Percentiles rank a stretch among this genome's conserved stretches.
These are phyloP conservation scores for Anoplopoma fimbria DNA, from an alignment of 2,113 vertebrate genomes.

Conservation along the genomic window DNA sequence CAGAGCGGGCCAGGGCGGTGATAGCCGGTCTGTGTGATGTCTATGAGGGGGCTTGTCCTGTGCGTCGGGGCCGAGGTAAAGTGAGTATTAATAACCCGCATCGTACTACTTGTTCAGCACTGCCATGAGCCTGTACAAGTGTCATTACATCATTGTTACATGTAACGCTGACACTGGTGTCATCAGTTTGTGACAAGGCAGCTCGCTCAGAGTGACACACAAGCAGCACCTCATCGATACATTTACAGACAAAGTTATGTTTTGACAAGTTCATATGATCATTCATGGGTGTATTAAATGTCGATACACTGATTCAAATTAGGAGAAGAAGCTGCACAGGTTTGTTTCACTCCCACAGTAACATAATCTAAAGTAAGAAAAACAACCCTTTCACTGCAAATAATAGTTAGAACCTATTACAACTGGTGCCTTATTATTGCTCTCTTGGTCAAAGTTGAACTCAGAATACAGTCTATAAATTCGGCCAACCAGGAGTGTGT, in stretches of 20 bases:
- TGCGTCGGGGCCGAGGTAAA: conserved; percentile 43
- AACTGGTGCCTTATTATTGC: too few species aligned
- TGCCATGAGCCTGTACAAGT: conserved; percentile 34
- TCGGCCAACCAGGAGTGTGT: not conserved
- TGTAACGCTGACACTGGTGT: conserved; percentile 51
- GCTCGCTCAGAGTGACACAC: conserved; percentile 16
- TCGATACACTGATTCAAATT: not conserved
- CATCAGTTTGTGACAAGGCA: conserved; percentile 46
- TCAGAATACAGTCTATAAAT: not conserved
- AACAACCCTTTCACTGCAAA: not conserved
- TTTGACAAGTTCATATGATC: not conserved
- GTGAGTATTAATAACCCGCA: conserved; percentile 55
- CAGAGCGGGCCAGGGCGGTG: conserved; percentile 58
- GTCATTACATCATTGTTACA: conserved; percentile 65
- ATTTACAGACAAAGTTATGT: not conserved
- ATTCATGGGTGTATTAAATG: not conserved
- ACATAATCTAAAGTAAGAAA: not conserved
- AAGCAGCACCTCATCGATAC: not conserved
- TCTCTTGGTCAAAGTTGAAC: not conserved
- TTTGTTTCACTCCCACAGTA: not conserved
- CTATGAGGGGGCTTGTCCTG: conserved; percentile 33
- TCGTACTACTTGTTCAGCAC: conserved; percentile 33
- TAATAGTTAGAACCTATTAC: not conserved
- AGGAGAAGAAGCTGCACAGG: not conserved
- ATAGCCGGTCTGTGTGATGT: conserved; percentile 59